Conservation (phyloP, 2,888 invertebrate species). For the Altica lythri region DNA sequence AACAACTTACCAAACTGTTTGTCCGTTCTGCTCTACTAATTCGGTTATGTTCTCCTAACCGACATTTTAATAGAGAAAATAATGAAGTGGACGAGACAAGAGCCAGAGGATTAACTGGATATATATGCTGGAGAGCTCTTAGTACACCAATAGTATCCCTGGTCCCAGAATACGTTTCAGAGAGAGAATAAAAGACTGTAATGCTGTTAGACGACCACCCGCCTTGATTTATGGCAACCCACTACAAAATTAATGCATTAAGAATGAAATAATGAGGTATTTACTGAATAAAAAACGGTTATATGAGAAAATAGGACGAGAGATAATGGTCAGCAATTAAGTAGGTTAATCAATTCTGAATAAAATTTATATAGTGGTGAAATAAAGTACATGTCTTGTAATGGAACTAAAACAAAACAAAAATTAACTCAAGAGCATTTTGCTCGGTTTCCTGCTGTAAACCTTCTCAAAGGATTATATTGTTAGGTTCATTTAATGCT, state of each 20-base stretch:
- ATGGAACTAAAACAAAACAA: too few relatives aligned
- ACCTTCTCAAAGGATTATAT: too few relatives aligned
- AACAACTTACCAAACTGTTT: neutral
- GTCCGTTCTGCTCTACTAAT: neutral
- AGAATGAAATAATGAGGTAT: conserved; percentile 6
- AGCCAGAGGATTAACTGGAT: conserved; percentile 23
- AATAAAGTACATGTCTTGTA: too few relatives aligned
- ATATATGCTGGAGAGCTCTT: conserved; percentile 4
- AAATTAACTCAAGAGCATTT: too few relatives aligned
- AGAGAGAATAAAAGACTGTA: conserved; percentile 8
- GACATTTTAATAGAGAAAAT: conserved; percentile 24
- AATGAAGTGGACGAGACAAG: conserved; percentile 23
- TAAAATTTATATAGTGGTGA: too few relatives aligned
- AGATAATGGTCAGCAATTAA: neutral
- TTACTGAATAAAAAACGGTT: neutral
- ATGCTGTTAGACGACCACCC: neutral
- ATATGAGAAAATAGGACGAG: neutral
- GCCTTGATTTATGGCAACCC: conserved; percentile 3
- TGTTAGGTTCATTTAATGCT: too few relatives aligned
- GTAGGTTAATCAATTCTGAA: neutral
- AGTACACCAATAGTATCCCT: conserved; percentile 6
- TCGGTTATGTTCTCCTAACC: conserved; percentile 2
- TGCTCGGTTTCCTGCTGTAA: too few relatives aligned
- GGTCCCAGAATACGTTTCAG: conserved; percentile 5
- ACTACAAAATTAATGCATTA: conserved; percentile 12